Evolutionary conservation across 2,113 vertebrate genomes (phyloP).

Genomic region (Pseudonaja textilis): DNA sequence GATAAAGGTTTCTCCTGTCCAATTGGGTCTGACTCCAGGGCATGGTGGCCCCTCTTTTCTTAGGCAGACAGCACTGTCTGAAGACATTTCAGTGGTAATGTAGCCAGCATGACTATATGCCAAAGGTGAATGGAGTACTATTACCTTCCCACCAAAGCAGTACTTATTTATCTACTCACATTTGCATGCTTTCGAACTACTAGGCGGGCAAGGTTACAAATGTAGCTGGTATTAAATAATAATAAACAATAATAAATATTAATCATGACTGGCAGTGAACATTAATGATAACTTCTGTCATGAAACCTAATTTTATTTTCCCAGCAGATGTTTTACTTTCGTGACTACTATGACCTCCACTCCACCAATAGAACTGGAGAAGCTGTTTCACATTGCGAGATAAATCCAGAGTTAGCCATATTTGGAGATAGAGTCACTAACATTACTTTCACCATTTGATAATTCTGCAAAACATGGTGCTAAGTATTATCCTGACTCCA

Average conservation of each 20-base stretch:
- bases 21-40: no score
- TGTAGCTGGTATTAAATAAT: slow-evolving; percentile 5
- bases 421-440: not conserved
- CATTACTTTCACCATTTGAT: not conserved
- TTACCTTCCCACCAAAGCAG: not conserved
- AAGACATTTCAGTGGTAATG: no score
- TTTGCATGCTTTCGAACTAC: not conserved
- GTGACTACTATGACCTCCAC: not conserved
- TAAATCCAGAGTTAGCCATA: not conserved
- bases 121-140: not conserved
- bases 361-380: not conserved
- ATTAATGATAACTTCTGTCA: not conserved
- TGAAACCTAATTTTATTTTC: not conserved
- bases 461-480: not conserved
- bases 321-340: not conserved
- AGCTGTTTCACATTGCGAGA: not conserved
- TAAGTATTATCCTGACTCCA: not conserved
- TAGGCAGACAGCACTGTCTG: no score
- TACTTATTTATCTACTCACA: not conserved
- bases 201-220: not conserved
- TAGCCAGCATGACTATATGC: no score
- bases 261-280: slow-evolving; percentile 34
- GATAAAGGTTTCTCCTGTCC: no score
- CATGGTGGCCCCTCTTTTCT: no score
- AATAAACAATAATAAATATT: not conserved